Conservation (phyloP, 2,888 invertebrate genomes). For the Tenthredo mesomela region DNA sequence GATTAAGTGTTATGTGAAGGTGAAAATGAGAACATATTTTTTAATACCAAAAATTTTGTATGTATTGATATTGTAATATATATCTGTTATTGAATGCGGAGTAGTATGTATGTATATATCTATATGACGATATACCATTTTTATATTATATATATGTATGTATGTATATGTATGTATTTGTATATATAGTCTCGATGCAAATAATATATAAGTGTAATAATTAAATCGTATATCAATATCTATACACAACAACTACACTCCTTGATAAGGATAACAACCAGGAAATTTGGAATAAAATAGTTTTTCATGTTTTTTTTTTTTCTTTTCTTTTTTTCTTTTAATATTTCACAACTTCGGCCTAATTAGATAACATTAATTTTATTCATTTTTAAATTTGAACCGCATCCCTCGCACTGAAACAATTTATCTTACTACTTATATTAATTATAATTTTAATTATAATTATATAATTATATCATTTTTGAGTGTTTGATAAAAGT, state of each 20-base stretch:
- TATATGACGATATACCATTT: too few relatives aligned
- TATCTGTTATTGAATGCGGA: too few relatives aligned
- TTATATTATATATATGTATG: too few relatives aligned
- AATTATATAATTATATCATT: too few relatives aligned
- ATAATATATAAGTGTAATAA: not conserved
- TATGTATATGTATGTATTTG: too few relatives aligned
- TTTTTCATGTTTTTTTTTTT: not conserved
- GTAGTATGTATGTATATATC: too few relatives aligned
- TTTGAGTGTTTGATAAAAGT: constrained; percentile 33
- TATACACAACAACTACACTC: constrained; percentile 51
- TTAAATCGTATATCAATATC: constrained; percentile 47
- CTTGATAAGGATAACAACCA: constrained; percentile 50
- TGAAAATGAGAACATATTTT: too few relatives aligned
- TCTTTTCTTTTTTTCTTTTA: constrained; percentile 2
- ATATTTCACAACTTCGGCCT: constrained; percentile 9
- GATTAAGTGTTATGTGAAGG: too few relatives aligned
- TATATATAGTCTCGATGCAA: not conserved
- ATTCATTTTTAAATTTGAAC: constrained; percentile 25
- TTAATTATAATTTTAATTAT: not conserved
- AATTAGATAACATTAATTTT: constrained; percentile 40
- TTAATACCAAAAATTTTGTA: too few relatives aligned
- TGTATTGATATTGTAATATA: too few relatives aligned
- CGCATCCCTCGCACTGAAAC: not conserved
- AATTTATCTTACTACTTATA: not conserved
- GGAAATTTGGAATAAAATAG: constrained; percentile 44